A percentile compares a stretch with the other conserved stretches of the same genome.
Conservation (phyloP, 2,797 vertebrate species). For the Enteromius fasciolatus region DNA sequence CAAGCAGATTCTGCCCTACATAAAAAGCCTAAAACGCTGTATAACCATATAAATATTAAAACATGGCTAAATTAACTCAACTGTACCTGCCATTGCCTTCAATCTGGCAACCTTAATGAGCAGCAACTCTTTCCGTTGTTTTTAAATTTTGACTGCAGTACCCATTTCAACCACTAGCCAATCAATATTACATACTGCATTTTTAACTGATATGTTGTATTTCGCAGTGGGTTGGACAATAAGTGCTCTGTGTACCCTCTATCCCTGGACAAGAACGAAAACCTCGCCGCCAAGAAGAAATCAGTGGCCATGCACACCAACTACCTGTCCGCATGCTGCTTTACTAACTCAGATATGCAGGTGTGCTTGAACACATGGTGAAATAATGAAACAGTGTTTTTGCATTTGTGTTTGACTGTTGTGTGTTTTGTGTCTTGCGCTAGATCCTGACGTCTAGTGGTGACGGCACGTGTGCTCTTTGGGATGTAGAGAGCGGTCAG, state of each 20-base stretch:
- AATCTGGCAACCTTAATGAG: too few species aligned
- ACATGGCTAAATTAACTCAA: too few species aligned
- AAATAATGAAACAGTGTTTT: background rate
- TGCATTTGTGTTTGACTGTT: background rate
- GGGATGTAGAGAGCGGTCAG: conserved; percentile 98
- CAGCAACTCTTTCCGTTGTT: background rate
- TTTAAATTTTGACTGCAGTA: background rate
- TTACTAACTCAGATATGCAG: conserved; percentile 99
- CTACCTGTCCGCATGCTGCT: conserved; percentile 98
- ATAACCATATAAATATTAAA: too few species aligned
- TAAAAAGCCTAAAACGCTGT: background rate
- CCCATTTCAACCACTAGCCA: background rate
- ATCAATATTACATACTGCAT: background rate
- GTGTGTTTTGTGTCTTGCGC: conserved; percentile 29
- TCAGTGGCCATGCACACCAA: conserved; percentile 99
- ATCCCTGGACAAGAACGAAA: conserved; percentile 98
- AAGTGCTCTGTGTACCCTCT: conserved; percentile 98
- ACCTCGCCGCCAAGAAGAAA: conserved; percentile 98
- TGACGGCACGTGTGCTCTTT: conserved; percentile 95
- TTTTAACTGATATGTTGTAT: background rate
- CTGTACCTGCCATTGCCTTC: too few species aligned
- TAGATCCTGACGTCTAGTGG: conserved; percentile 97
- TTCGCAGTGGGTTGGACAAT: conserved; percentile 92
- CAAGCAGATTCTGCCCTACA: background rate
- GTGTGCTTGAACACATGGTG: conserved; percentile 65